These are phyloP conservation scores for Lysandra bellargus DNA, from an alignment of 2,888 invertebrate species.

Conservation along the genomic window DNA sequence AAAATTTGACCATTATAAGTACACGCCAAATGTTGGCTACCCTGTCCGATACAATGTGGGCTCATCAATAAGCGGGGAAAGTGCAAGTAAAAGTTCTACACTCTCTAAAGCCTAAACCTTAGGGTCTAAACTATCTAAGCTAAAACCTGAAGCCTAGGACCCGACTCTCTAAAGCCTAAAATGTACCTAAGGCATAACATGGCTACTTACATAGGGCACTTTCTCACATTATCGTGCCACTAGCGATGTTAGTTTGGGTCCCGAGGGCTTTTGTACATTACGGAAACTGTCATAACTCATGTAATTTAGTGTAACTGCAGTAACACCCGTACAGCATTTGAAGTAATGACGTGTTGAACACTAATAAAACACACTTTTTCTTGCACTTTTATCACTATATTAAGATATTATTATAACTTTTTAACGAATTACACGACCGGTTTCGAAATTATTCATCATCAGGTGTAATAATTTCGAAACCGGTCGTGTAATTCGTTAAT, in stretches of 20 bases:
- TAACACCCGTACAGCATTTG: not conserved
- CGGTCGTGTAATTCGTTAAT: no score
- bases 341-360: not conserved
- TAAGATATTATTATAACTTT: no score
- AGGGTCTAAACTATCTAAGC: not conserved
- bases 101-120: not conserved
- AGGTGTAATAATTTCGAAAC: no score
- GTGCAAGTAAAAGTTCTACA: constrained; percentile 13
- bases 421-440: no score
- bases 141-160: not conserved
- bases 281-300: not conserved
- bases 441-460: no score
- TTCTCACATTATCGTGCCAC: not conserved
- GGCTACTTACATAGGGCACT: not conserved
- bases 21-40: not conserved
- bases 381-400: no score
- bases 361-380: no score
- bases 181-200: not conserved
- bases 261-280: not conserved
- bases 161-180: not conserved
- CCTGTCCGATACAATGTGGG: not conserved
- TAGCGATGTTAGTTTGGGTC: not conserved
- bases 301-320: not conserved
- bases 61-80: constrained; percentile 30
- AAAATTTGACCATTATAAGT: no score